Percentiles rank a stretch among this genome's conserved stretches.
These are phyloP conservation scores for Melipona beecheii DNA, from an alignment of 2,888 invertebrate species.

Conservation along the genomic window DNA sequence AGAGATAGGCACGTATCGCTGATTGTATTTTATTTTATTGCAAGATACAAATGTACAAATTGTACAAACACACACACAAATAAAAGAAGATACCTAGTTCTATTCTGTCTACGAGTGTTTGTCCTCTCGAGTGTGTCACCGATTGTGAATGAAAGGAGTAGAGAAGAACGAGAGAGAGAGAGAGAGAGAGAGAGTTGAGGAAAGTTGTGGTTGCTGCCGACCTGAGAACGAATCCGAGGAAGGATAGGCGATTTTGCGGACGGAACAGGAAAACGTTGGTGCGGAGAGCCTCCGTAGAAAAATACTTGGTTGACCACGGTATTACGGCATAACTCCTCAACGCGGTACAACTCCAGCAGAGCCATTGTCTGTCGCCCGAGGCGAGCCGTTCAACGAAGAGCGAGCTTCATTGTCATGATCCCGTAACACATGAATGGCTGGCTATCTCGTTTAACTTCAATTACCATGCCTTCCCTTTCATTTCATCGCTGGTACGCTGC, in stretches of 20 bases:
- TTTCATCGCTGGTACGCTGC: constrained; percentile 59
- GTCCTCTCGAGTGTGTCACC: background rate
- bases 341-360: constrained; percentile 70
- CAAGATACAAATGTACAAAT: too few relatives aligned
- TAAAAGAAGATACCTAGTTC: too few relatives aligned
- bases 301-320: constrained; percentile 54
- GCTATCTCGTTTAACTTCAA: constrained; percentile 81
- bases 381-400: constrained; percentile 70
- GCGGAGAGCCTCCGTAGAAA: constrained; percentile 52
- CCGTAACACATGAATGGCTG: constrained; percentile 75
- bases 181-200: background rate
- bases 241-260: constrained; percentile 55
- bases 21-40: background rate
- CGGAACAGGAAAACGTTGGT: constrained; percentile 36
- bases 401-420: constrained; percentile 76
- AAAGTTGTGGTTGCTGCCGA: constrained; percentile 1
- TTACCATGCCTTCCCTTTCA: constrained; percentile 78
- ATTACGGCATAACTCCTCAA: constrained; percentile 66
- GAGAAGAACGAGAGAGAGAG: background rate
- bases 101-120: background rate
- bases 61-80: too few relatives aligned
- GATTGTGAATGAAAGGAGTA: background rate
- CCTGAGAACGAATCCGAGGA: constrained; percentile 36
- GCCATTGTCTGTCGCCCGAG: constrained; percentile 77
- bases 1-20: background rate